phyloP scores from a whole-genome alignment of 2,797 vertebrate genomes.

The Sebastes trivittatus region DNA sequence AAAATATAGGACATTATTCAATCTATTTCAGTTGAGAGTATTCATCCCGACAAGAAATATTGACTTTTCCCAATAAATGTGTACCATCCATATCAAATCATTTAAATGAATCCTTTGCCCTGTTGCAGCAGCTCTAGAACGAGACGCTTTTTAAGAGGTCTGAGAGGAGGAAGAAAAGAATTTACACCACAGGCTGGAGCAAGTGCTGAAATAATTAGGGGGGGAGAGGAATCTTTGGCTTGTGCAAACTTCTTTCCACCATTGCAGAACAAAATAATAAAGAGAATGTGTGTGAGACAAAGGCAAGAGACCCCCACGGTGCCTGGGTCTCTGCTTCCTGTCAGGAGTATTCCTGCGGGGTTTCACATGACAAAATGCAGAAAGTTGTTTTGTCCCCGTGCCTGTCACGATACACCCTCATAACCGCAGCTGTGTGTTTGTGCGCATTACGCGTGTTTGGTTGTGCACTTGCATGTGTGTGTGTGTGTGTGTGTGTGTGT shows the following conservation, averaged over 20 bases:
- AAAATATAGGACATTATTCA: neutral
- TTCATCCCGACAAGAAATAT: neutral
- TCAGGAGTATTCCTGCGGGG: conserved; percentile 89
- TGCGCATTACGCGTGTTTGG: conserved; percentile 39
- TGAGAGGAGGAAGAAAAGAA: conserved; percentile 58
- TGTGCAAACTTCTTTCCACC: conserved; percentile 86
- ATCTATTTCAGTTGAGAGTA: neutral
- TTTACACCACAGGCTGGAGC: conserved; percentile 73
- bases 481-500: conserved; percentile 44
- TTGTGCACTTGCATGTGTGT: conserved; percentile 54
- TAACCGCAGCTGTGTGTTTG: conserved; percentile 81
- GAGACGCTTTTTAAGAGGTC: conserved; percentile 58
- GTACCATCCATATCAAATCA: conserved; percentile 5
- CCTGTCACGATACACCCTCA: conserved; percentile 89
- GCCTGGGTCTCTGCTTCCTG: conserved; percentile 89
- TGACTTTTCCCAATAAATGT: neutral
- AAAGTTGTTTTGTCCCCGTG: conserved; percentile 91
- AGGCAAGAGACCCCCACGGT: conserved; percentile 88
- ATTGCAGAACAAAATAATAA: conserved; percentile 81
- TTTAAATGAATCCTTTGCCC: conserved; percentile 7
- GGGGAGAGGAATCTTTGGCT: conserved; percentile 81
- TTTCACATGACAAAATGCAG: conserved; percentile 92
- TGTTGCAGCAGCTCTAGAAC: conserved; percentile 22
- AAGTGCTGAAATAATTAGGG: conserved; percentile 87
- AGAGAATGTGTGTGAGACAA: conserved; percentile 87